phyloP scores from a whole-genome alignment of 2,888 invertebrate genomes.

The Ennomos quercinarius region DNA sequence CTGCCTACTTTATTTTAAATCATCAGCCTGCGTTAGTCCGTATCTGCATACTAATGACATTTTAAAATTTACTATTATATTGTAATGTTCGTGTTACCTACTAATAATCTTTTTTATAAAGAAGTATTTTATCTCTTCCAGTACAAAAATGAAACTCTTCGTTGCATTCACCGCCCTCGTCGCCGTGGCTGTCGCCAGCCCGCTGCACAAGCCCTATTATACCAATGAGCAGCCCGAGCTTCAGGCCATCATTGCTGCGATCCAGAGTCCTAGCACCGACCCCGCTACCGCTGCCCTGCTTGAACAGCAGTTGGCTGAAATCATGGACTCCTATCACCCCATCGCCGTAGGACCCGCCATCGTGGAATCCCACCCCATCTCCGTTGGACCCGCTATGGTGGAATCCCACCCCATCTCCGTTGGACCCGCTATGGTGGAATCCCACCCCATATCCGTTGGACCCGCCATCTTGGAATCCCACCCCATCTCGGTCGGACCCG shows the following conservation, averaged over 20 bases:
- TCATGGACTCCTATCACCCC: constrained; percentile 45
- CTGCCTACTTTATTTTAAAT: no score
- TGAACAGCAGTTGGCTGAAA: constrained; percentile 50
- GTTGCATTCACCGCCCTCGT: constrained; percentile 58
- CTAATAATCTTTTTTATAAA: no score
- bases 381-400: constrained; percentile 40
- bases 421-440: constrained; percentile 31
- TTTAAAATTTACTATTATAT: no score
- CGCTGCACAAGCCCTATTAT: constrained; percentile 43
- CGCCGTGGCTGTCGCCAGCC: constrained; percentile 55
- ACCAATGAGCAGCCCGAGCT: constrained; percentile 40
- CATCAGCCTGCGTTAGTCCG: no score
- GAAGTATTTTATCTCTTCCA: no score
- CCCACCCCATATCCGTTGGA: constrained; percentile 29
- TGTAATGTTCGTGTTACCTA: no score
- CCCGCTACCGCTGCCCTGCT: constrained; percentile 59
- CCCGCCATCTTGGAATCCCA: constrained; percentile 39
- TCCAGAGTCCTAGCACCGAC: constrained; percentile 63
- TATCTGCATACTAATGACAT: no score
- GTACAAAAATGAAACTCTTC: constrained; percentile 66
- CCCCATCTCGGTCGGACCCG: constrained; percentile 39
- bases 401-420: constrained; percentile 40
- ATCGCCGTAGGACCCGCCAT: constrained; percentile 35
- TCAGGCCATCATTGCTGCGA: constrained; percentile 58
- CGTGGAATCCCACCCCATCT: constrained; percentile 26